These are phyloP conservation scores for Dendrocopos noguchii DNA, from an alignment of 2,113 vertebrate species.

Conservation along the genomic window DNA sequence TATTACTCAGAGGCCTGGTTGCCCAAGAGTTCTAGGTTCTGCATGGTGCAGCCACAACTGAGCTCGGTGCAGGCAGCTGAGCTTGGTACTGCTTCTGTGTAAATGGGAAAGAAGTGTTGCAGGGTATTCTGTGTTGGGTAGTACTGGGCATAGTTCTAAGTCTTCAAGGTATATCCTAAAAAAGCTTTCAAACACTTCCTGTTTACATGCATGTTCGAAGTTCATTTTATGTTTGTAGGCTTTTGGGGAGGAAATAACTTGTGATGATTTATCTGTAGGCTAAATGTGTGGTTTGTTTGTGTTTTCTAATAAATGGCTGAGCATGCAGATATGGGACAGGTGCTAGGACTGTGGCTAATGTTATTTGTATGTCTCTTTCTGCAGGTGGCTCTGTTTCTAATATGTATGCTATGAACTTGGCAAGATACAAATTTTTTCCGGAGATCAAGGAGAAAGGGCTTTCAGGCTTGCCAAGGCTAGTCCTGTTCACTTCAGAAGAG, in stretches of 20 bases:
- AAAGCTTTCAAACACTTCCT: not conserved
- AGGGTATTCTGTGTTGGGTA: not conserved
- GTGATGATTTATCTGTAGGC: not conserved
- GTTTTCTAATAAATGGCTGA: not conserved
- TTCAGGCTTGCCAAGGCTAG: conserved; percentile 79
- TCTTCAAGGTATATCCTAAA: not conserved
- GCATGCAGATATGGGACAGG: not conserved
- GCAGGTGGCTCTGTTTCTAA: conserved; percentile 88
- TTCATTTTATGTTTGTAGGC: not conserved
- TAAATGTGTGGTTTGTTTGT: not conserved
- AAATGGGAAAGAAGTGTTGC: not conserved
- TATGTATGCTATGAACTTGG: conserved; percentile 88
- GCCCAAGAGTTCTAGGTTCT: not conserved
- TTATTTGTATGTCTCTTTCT: conserved; percentile 26
- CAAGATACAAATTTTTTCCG: conserved; percentile 83
- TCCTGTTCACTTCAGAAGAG: conserved; percentile 86
- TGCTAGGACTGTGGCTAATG: not conserved
- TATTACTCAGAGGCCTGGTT: not conserved
- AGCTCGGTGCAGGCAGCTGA: not conserved
- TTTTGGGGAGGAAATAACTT: not conserved
- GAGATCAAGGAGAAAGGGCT: conserved; percentile 86
- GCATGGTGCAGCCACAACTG: not conserved
- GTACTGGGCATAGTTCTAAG: not conserved
- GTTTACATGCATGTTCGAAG: not conserved
- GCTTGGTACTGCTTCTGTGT: not conserved